Base-by-base conservation (phyloP, 2,113 vertebrate species). In the Acinonyx jubatus region DNA sequence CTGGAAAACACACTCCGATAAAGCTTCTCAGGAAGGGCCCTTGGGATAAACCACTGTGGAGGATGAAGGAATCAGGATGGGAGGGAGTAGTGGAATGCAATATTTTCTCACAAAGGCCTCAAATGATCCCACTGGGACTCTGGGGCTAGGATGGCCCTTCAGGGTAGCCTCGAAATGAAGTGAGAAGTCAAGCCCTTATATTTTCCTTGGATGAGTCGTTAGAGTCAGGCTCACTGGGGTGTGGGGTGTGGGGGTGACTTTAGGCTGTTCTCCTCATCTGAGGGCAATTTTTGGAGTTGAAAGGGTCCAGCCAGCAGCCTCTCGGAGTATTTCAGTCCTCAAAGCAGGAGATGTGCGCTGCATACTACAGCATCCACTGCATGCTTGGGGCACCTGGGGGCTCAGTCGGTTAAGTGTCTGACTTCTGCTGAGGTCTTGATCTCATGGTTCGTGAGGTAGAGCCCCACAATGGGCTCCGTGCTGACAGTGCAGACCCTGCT, bases 41-140 rank as follows among this genome's bases (percentile, higher is more conserved):
- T 36, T 52, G 10, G 10, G 3, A 14, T 36, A 18, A 85, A 41
- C 4, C 19, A 8, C 55, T 38, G 31, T 19, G 12, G 55, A 38
- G 12, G 8, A 68, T 25, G 45, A 38, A 82, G 57, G 19, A n/a
- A 16, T 27, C 27, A 57, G 38, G 10, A n/a, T 2, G 1, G 23
- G 7, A 45, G 33, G 1, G 12, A 61, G 16, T 16, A 27, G 5
- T 7, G 8, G 8, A 48, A 7, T 3, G 2, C 12, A n/a, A 0
- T 23, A 0, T 10, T 13, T 27, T 31, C 61, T 8, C 29, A 81
- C 14, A 65, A 29, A 91, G 45, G 11, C 63, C 29, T 19, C 45
- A 45, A 18, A 23, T 52, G n/a, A 63, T 23, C 15, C 29, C n/a
- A 15, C 50, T 25, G 12, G 33, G 61, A 25, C 27, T 50, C 63